Evolutionary conservation across 2,113 vertebrate genomes (phyloP).

Genomic region (Carassius auratus): DNA sequence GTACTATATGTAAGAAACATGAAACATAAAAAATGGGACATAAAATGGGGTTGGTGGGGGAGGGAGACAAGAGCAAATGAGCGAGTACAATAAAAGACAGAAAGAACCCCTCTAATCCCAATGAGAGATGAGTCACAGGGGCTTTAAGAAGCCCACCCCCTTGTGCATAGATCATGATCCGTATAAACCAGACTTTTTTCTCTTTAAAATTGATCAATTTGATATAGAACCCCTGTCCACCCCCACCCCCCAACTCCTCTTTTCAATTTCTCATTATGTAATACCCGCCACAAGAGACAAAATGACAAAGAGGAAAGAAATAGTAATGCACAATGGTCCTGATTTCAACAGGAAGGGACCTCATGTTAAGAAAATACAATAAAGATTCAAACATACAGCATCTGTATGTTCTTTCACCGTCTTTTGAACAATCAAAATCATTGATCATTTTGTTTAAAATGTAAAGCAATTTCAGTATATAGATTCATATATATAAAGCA

Average conservation of each 20-base stretch:
- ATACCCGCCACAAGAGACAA: constrained; percentile 61
- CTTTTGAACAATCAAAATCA: constrained; percentile 91
- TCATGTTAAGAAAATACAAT: constrained; percentile 80
- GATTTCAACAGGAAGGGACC: constrained; percentile 91
- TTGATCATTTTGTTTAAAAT: constrained; percentile 91
- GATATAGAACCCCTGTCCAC: constrained; percentile 62
- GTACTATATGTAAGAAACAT: constrained; percentile 66
- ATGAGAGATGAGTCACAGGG: constrained; percentile 73
- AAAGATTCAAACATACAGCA: constrained; percentile 90
- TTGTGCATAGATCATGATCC: constrained; percentile 98
- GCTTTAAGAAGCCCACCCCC: constrained; percentile 65
- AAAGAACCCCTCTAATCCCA: constrained; percentile 60
- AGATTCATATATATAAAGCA: constrained; percentile 97
- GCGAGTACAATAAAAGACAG: constrained; percentile 34
- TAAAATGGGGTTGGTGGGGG: constrained; percentile 67
- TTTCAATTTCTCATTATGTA: constrained; percentile 51
- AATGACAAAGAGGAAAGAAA: constrained; percentile 59
- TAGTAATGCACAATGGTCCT: constrained; percentile 95
- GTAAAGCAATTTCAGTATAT: constrained; percentile 95
- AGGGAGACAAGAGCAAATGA: constrained; percentile 51
- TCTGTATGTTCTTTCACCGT: constrained; percentile 87
- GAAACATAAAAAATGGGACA: constrained; percentile 45
- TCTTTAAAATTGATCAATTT: constrained; percentile 73
- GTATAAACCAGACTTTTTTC: constrained; percentile 86
- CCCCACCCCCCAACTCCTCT: constrained; percentile 62